Conservation (phyloP, 1,140 invertebrate species). For the Sinella curviseta region DNA sequence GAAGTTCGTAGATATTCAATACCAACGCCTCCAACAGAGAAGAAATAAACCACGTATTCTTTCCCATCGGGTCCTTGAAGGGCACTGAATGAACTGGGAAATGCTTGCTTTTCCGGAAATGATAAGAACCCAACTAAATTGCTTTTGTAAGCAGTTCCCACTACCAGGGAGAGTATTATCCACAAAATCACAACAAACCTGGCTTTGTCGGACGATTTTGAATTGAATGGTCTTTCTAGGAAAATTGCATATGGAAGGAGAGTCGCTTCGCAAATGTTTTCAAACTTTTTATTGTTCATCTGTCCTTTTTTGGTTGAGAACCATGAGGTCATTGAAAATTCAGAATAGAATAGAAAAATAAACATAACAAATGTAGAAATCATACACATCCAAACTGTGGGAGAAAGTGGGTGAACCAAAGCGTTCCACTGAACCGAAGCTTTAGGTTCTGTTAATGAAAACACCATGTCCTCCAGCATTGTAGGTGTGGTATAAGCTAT, state of each 20-base stretch:
- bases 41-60: neutral
- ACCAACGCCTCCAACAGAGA: neutral
- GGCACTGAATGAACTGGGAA: neutral
- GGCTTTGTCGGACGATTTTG: neutral
- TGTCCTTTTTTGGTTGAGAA: neutral
- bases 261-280: neutral
- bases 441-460: neutral
- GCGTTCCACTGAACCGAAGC: neutral
- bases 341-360: neutral
- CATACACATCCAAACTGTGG: neutral
- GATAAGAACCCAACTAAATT: constrained; percentile 22
- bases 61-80: neutral
- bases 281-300: neutral
- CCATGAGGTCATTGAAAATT: neutral
- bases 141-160: constrained; percentile 14
- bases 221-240: neutral
- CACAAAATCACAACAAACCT: neutral
- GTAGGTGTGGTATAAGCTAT: neutral
- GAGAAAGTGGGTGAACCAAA: neutral
- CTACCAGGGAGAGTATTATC: neutral
- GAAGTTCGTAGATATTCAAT: neutral
- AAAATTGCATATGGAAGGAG: neutral
- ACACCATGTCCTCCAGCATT: neutral
- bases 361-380: neutral
- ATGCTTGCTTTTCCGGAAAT: neutral